phyloP scores from a whole-genome alignment of 2,797 vertebrate species.

The Distichodus sexfasciatus region DNA sequence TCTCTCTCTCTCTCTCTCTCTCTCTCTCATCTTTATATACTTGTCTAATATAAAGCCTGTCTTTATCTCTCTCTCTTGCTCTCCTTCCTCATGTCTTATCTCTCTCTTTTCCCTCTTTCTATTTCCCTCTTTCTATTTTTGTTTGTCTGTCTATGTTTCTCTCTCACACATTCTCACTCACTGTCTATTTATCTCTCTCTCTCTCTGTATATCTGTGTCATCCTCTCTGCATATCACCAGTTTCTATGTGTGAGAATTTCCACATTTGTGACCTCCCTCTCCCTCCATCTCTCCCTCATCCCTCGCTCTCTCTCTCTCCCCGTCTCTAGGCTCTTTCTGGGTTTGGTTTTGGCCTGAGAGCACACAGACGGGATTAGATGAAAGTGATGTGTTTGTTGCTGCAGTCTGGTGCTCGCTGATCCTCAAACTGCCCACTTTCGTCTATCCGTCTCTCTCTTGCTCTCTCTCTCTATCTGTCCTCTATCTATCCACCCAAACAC shows the following conservation, averaged over 20 bases:
- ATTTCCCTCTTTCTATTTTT: not conserved
- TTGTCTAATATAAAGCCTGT: too few relatives aligned
- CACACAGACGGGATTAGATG: constrained; percentile 45
- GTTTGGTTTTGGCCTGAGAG: constrained; percentile 11
- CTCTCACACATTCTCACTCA: constrained; percentile 19
- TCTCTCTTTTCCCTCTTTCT: not conserved
- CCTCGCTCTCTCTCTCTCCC: not conserved
- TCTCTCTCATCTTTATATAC: too few relatives aligned
- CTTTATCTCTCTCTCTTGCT: not conserved
- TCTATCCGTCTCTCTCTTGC: not conserved
- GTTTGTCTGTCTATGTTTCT: too few relatives aligned
- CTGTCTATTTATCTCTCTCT: constrained; percentile 10
- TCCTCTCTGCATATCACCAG: constrained; percentile 28
- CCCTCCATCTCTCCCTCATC: not conserved
- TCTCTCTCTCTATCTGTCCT: not conserved
- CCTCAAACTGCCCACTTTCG: not conserved
- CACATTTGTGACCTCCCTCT: constrained; percentile 27
- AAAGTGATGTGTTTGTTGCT: constrained; percentile 28
- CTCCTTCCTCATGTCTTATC: not conserved
- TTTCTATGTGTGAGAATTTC: constrained; percentile 38
- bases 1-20: not conserved
- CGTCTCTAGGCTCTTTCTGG: constrained; percentile 21
- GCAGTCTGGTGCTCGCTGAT: constrained; percentile 28
- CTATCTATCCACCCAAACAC: not conserved
- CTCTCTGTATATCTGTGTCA: constrained; percentile 16